Evolutionary conservation across 2,113 vertebrate species (phyloP).

Genomic region (Chionodraco myersi): DNA sequence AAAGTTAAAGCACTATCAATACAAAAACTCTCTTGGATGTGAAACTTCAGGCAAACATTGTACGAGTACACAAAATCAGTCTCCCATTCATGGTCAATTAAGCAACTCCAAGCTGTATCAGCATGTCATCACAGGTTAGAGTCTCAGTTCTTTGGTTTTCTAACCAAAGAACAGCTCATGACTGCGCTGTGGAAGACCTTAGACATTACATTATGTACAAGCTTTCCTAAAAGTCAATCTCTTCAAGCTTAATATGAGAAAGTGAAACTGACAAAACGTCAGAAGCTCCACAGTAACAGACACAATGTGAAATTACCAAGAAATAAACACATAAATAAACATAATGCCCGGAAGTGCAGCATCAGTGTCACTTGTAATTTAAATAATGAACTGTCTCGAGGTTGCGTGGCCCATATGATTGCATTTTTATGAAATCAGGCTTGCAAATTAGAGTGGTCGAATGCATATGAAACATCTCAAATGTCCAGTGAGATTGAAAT

Average conservation of each 20-base stretch:
- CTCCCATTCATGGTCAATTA: conserved; percentile 65
- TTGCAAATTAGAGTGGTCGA: conserved; percentile 40
- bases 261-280: conserved; percentile 32
- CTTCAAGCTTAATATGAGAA: not conserved
- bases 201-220: not conserved
- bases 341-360: conserved; percentile 41
- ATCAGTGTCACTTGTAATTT: conserved; percentile 32
- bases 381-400: conserved; percentile 37
- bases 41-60: conserved; percentile 63
- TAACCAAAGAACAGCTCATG: conserved; percentile 20
- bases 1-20: conserved; percentile 57
- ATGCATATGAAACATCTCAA: conserved; percentile 52
- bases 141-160: conserved; percentile 51
- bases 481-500: conserved; percentile 69
- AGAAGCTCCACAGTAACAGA: conserved; percentile 26
- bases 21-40: conserved; percentile 52
- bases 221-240: conserved; percentile 11
- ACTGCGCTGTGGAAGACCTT: conserved; percentile 11
- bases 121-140: conserved; percentile 67
- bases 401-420: conserved; percentile 34
- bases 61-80: conserved; percentile 61
- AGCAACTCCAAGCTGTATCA: conserved; percentile 66
- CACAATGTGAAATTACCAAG: conserved; percentile 35
- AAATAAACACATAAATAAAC: conserved; percentile 61
- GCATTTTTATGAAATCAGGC: conserved; percentile 53